Base-by-base conservation (phyloP, 2,797 vertebrate species). In the Neostethus bicornis region DNA sequence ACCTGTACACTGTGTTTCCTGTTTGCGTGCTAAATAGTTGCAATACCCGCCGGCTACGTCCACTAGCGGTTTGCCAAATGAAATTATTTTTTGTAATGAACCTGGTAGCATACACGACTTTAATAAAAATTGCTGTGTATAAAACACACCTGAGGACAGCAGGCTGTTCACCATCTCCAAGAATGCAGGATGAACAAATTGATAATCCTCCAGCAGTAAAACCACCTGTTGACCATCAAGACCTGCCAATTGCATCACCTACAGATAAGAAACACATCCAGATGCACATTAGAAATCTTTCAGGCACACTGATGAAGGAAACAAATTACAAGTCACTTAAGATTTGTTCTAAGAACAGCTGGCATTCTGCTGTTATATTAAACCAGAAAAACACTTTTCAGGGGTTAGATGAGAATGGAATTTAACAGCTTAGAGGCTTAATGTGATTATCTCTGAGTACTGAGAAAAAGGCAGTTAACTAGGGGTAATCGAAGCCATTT, bases 131-230 rank as follows among this genome's bases (percentile, higher is more conserved):
- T n/a, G n/a, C n/a, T n/a, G n/a, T n/a, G 13, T 14, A 55, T 5
- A 55, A 31, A 21, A 61, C 61, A 63, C 57, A 94, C 97, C 97
- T 87, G 97, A 99, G 56, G 96, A 97, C 29, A 99, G 81, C 44
- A 99, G 91, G 76, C 97, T 98, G 83, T 98, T 99, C 67, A 98
- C 88, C 95, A 99, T 99, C 87, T 99, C 97, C 63, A 98, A 85
- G 77, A 99, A 98, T 0, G 91, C 71, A 9, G 92, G 83, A 46
- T 96, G 93, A 26, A 98, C 90, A 83, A 99, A 95, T 75, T 99
- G 97, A 80, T 96, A 93, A 70, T 99, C 97, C 73, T 99, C 97
- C 0, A 99, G 90, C 45, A 99, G 83, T 2, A 99, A 75, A 7
- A 98, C 92, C 11, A 95, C 93, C 85, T 99, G 96, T 34, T 95